Percentiles rank a stretch among this genome's conserved stretches.
Evolutionary conservation across 2,797 vertebrate species (phyloP).

Genomic region (Onychomys arenicola): DNA sequence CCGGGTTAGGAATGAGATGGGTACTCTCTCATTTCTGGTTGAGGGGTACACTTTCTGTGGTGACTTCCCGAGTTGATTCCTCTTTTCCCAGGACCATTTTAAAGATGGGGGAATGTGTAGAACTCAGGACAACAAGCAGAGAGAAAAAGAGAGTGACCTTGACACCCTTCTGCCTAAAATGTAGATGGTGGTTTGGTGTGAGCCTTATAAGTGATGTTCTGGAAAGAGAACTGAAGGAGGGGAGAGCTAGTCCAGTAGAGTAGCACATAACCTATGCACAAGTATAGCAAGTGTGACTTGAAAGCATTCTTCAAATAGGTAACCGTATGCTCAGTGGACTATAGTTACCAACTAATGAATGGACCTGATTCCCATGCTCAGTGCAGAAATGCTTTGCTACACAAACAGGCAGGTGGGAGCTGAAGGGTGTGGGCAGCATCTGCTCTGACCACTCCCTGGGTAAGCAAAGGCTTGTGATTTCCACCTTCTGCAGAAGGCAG

Average conservation of each 20-base stretch:
- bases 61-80: neutral
- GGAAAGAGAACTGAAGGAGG: neutral
- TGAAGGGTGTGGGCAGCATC: neutral
- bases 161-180: neutral
- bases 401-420: neutral
- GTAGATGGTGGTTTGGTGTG: too few species aligned
- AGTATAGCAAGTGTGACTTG: neutral
- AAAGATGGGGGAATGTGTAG: neutral
- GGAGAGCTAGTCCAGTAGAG: neutral
- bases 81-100: neutral
- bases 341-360: neutral
- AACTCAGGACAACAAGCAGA: slow-evolving; percentile 12
- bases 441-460: neutral
- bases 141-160: neutral
- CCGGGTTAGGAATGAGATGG: too few species aligned
- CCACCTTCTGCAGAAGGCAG: neutral
- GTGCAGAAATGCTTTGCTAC: neutral
- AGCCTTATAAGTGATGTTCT: neutral
- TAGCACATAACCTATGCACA: neutral
- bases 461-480: neutral
- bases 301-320: neutral
- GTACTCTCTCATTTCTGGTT: neutral
- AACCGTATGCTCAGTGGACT: neutral
- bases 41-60: neutral
- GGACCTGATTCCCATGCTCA: neutral